Conservation (phyloP, 2,113 vertebrate genomes). For the Elaphurus davidianus region DNA sequence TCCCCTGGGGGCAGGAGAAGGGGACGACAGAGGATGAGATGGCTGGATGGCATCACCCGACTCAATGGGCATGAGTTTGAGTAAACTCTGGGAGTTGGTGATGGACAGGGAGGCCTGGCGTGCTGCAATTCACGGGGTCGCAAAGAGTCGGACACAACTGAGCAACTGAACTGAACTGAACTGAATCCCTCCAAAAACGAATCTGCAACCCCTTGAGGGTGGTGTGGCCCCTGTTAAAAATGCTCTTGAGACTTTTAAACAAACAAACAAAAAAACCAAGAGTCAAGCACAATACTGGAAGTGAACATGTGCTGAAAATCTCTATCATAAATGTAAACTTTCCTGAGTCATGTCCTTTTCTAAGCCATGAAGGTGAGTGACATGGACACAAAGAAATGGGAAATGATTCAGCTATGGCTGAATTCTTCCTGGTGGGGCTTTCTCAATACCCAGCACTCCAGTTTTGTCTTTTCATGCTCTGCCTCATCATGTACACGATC, state of each 20-base stretch:
- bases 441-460: conserved; percentile 40
- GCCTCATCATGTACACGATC: conserved; percentile 51
- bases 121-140: no score
- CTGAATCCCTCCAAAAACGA: background rate
- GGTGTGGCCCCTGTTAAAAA: background rate
- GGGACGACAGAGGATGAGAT: no score
- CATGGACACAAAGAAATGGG: background rate
- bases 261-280: background rate
- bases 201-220: background rate
- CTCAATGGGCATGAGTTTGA: no score
- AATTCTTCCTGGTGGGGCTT: conserved; percentile 62
- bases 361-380: background rate
- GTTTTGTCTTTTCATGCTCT: conserved; percentile 38
- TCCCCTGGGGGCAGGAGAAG: no score
- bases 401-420: conserved; percentile 31
- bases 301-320: background rate
- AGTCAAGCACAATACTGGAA: background rate
- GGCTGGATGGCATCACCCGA: no score
- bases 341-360: background rate
- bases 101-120: no score
- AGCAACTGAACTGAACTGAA: no score
- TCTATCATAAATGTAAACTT: background rate
- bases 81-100: no score
- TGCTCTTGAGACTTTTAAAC: background rate
- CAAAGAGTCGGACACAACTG: no score